These are phyloP conservation scores for Cyprinodon brontotheroides DNA, from an alignment of 2,113 vertebrate species.

Conservation along the genomic window DNA sequence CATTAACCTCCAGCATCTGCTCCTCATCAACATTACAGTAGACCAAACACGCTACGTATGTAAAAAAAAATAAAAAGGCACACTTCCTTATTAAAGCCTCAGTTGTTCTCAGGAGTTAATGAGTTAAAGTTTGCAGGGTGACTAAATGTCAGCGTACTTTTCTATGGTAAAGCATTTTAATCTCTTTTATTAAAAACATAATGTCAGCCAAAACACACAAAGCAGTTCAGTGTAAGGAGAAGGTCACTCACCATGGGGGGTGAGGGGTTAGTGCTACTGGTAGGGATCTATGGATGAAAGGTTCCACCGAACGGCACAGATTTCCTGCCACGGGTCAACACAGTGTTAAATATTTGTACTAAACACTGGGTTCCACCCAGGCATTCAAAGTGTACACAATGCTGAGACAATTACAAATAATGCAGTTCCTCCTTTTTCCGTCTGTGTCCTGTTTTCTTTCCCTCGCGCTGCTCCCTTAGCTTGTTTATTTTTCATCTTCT, in stretches of 20 bases:
- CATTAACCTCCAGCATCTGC: conserved; percentile 69
- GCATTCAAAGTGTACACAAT: conserved; percentile 69
- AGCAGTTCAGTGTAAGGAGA: conserved; percentile 27
- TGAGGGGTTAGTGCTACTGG: conserved; percentile 41
- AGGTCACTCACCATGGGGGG: conserved; percentile 44
- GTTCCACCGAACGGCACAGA: conserved; percentile 47
- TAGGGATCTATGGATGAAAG: conserved; percentile 33
- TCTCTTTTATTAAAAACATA: conserved; percentile 50
- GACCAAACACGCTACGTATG: conserved; percentile 35
- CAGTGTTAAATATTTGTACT: conserved; percentile 60
- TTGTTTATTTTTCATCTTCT: conserved; percentile 38
- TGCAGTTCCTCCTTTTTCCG: conserved; percentile 40
- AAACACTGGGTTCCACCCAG: conserved; percentile 58
- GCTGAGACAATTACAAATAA: conserved; percentile 55
- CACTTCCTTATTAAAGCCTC: conserved; percentile 46
- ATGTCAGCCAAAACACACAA: conserved; percentile 28
- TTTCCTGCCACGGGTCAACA: conserved; percentile 60
- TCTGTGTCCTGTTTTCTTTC: conserved; percentile 43
- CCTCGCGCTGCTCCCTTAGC: conserved; percentile 20
- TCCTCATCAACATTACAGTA: conserved; percentile 54
- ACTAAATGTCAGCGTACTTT: conserved; percentile 11
- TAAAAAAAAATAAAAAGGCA: conserved; percentile 33
- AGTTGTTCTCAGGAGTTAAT: conserved; percentile 46
- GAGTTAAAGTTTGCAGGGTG: conserved; percentile 15
- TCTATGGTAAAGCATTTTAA: conserved; percentile 36